Percentiles rank a stretch among this genome's conserved stretches.
Evolutionary conservation across 2,113 vertebrate species (phyloP).

Genomic region (Dermatemys mawii): DNA sequence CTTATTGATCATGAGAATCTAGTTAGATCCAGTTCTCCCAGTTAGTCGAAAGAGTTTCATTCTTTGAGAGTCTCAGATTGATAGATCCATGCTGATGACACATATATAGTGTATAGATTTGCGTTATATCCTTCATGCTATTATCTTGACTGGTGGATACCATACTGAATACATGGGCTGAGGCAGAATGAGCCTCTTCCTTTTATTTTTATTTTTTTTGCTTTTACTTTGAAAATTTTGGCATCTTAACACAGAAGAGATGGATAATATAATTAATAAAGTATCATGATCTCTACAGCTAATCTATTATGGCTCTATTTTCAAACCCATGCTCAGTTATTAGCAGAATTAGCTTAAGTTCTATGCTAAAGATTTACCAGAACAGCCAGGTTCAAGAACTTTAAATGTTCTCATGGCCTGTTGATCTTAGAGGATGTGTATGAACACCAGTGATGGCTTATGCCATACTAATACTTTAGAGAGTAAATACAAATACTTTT

Average conservation of each 20-base stretch:
- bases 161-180: background rate
- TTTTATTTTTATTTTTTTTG: background rate
- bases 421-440: background rate
- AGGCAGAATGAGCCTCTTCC: background rate
- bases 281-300: background rate
- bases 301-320: background rate
- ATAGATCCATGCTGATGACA: background rate
- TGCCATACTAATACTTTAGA: background rate
- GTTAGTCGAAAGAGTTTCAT: background rate
- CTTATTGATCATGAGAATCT: background rate
- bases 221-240: background rate
- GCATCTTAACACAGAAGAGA: background rate
- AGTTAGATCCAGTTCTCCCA: background rate
- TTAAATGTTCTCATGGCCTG: background rate
- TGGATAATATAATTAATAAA: background rate
- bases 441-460: background rate
- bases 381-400: background rate
- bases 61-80: background rate
- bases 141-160: background rate
- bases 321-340: background rate
- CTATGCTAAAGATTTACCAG: background rate
- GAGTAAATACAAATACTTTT: background rate
- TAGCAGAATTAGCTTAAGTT: background rate
- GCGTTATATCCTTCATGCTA: background rate
- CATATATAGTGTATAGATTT: background rate